phyloP scores from a whole-genome alignment of 2,888 invertebrate genomes.

The Leptopilina drosophilae region DNA sequence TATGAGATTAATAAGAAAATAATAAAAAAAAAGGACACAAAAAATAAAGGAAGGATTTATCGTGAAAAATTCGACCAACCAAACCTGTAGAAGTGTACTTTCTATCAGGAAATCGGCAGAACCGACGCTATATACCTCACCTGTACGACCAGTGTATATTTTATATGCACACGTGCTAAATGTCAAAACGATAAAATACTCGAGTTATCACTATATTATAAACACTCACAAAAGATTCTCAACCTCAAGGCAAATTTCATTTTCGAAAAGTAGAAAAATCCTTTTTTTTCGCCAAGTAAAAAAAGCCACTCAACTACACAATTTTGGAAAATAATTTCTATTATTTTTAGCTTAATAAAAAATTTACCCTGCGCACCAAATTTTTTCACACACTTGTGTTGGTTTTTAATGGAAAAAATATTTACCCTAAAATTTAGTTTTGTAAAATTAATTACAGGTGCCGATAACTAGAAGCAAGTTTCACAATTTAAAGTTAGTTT shows the following conservation, averaged over 20 bases:
- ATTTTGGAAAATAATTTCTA: no score
- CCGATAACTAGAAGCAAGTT: no score
- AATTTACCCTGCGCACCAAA: no score
- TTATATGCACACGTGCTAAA: constrained; percentile 62
- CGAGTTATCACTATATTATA: not conserved
- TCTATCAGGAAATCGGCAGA: constrained; percentile 68
- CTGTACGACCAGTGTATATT: constrained; percentile 60
- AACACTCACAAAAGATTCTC: not conserved
- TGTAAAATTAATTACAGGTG: no score
- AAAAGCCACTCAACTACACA: no score
- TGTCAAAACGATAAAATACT: constrained; percentile 62
- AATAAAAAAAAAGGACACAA: constrained; percentile 37
- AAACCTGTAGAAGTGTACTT: constrained; percentile 59
- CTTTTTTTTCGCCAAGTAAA: no score
- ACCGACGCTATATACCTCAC: constrained; percentile 61
- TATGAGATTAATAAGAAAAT: not conserved
- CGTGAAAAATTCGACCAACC: constrained; percentile 17
- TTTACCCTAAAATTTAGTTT: no score
- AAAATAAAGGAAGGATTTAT: constrained; percentile 20
- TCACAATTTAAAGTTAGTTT: no score
- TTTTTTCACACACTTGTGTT: no score
- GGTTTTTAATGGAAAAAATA: no score
- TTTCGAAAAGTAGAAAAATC: not conserved
- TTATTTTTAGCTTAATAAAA: no score
- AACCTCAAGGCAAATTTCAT: not conserved